Percentiles rank a stretch among this genome's conserved stretches.
Evolutionary conservation across 2,113 vertebrate species (phyloP).

Genomic region (Microcebus ravelobensis): DNA sequence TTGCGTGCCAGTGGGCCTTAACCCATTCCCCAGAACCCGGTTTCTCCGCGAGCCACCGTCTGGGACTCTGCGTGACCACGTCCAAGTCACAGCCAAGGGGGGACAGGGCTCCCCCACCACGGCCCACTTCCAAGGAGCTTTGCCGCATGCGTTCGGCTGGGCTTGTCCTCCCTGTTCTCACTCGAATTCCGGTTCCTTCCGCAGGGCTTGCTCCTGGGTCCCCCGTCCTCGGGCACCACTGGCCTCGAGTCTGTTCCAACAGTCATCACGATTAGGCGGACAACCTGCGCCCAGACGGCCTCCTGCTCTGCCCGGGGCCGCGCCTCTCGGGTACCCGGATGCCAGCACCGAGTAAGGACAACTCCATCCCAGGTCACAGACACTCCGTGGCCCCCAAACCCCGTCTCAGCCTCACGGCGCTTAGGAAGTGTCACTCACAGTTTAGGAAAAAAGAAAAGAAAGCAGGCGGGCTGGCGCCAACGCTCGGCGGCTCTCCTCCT

Average conservation of each 20-base stretch:
- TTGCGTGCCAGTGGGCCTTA: too few species aligned
- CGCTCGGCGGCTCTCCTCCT: conserved; percentile 70
- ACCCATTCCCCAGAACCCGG: not conserved
- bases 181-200: not conserved
- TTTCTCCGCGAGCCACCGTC: not conserved
- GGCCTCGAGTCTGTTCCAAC: not conserved
- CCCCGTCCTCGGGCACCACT: accelerated
- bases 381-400: too few species aligned
- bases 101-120: accelerated
- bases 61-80: accelerated
- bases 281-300: not conserved
- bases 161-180: not conserved
- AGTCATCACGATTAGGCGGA: accelerated
- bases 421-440: too few species aligned
- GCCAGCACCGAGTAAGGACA: not conserved
- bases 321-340: not conserved
- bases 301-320: accelerated
- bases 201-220: accelerated
- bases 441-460: not conserved
- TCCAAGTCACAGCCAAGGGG: too few species aligned
- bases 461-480: conserved; percentile 52
- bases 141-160: accelerated
- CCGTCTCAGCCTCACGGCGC: accelerated
- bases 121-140: not conserved
- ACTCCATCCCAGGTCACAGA: not conserved